A percentile compares a stretch with the other conserved stretches of the same genome.
These are phyloP conservation scores for Amphilophus citrinellus DNA, from an alignment of 2,113 vertebrate species.

Conservation along the genomic window DNA sequence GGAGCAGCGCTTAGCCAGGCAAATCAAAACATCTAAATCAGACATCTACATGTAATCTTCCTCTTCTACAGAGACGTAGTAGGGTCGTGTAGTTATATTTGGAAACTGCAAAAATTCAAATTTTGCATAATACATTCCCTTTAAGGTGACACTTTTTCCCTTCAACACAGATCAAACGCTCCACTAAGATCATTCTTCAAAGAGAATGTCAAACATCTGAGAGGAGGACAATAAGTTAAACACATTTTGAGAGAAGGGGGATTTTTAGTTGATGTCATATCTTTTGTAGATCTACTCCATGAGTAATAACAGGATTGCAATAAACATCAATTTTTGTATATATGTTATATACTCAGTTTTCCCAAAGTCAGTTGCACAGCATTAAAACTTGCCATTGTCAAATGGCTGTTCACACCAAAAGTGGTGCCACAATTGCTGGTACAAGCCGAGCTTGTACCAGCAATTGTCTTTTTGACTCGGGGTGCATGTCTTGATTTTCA, in stretches of 20 bases:
- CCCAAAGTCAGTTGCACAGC: too few relatives aligned
- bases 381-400: background rate
- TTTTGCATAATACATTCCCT: slow-evolving; percentile 7
- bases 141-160: slow-evolving; percentile 4
- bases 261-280: background rate
- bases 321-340: background rate
- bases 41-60: background rate
- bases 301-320: background rate
- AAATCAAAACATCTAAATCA: background rate
- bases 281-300: background rate
- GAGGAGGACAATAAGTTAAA: background rate
- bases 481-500: background rate
- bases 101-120: background rate
- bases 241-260: background rate
- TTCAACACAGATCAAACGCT: background rate
- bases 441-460: background rate
- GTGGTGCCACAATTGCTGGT: background rate
- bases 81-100: background rate
- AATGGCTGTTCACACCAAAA: background rate
- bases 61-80: background rate
- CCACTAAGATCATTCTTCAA: background rate
- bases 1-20: background rate
- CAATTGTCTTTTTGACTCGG: background rate
- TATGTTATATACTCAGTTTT: background rate
- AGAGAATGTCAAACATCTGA: slow-evolving; percentile 12